These are phyloP conservation scores for Stenolophus ochropezus DNA, from an alignment of 2,888 invertebrate genomes.

Conservation along the genomic window DNA sequence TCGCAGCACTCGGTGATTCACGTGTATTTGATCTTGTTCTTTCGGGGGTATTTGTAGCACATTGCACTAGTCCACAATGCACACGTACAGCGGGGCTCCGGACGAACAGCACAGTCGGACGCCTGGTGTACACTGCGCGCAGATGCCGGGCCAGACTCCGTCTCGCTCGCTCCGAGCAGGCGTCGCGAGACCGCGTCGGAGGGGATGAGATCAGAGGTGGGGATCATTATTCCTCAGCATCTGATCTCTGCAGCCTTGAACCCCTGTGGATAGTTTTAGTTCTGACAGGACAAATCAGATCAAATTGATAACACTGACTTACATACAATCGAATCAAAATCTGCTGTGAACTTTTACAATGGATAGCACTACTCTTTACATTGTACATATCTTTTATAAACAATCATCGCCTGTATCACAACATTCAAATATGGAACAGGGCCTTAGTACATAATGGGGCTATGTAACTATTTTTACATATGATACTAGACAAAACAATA, in stretches of 20 bases:
- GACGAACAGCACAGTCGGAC: neutral
- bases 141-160: slow-evolving; percentile 36
- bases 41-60: slow-evolving; percentile 57
- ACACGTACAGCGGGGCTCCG: neutral
- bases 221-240: slow-evolving; percentile 71
- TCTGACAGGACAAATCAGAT: slow-evolving; percentile 58
- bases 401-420: too few species aligned
- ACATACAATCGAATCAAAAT: too few species aligned
- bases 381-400: too few species aligned
- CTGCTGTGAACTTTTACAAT: too few species aligned
- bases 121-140: slow-evolving; percentile 47
- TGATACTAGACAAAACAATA: too few species aligned
- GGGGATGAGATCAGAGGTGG: slow-evolving; percentile 65
- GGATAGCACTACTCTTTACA: too few species aligned
- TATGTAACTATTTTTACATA: too few species aligned
- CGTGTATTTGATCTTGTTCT: slow-evolving; percentile 56
- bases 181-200: slow-evolving; percentile 24
- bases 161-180: slow-evolving; percentile 8
- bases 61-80: slow-evolving; percentile 39
- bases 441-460: too few species aligned
- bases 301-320: slow-evolving; percentile 52
- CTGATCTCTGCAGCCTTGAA: slow-evolving; percentile 70
- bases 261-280: slow-evolving; percentile 61
- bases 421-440: too few species aligned
- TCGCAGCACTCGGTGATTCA: neutral